Conservation (phyloP, 2,113 vertebrate genomes). For the Clarias gariepinus region DNA sequence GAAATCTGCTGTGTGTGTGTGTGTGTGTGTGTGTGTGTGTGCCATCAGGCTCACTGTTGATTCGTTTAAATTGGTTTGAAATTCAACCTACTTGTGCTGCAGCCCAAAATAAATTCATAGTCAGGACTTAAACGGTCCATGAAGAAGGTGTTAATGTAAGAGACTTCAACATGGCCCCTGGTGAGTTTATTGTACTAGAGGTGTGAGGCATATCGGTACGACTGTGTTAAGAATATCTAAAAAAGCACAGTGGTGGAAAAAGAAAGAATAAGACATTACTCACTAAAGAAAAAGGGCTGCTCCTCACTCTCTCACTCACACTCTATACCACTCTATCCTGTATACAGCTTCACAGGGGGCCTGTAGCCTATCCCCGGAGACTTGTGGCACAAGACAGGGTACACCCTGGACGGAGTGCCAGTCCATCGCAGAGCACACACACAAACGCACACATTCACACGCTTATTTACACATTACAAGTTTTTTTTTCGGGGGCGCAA, state of each 20-base stretch:
- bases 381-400: too few species aligned
- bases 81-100: slow-evolving; percentile 44
- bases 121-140: slow-evolving; percentile 6
- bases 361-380: too few species aligned
- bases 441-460: too few species aligned
- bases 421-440: too few species aligned
- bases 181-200: neutral
- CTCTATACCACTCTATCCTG: too few species aligned
- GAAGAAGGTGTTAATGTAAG: neutral
- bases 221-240: neutral
- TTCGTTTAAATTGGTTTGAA: slow-evolving; percentile 54
- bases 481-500: too few species aligned
- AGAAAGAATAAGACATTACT: neutral
- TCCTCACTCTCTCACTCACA: too few species aligned
- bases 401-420: too few species aligned
- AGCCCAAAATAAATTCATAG: slow-evolving; percentile 31
- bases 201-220: neutral
- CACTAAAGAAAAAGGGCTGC: neutral
- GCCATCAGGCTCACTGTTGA: slow-evolving; percentile 41
- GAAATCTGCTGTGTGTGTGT: slow-evolving; percentile 46
- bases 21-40: neutral
- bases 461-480: too few species aligned
- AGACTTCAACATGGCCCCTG: neutral
- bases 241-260: neutral
- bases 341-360: too few species aligned